These are phyloP conservation scores for Mycteria americana DNA, from an alignment of 2,797 vertebrate genomes.

Conservation along the genomic window DNA sequence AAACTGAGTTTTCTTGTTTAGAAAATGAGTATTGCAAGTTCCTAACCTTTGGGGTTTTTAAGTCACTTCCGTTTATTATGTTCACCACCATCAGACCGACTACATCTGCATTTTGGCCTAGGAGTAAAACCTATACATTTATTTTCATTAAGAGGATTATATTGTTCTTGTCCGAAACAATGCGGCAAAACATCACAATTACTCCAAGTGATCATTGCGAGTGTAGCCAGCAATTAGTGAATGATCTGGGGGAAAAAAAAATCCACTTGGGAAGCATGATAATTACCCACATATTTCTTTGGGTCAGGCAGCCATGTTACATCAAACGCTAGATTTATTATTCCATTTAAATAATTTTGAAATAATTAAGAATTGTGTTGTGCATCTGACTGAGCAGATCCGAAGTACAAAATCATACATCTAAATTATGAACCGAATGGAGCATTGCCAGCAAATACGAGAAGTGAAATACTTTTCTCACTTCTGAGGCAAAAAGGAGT, in stretches of 20 bases:
- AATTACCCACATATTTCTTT: constrained; percentile 60
- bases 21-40: background rate
- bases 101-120: constrained; percentile 21
- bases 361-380: constrained; percentile 66
- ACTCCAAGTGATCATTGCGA: constrained; percentile 18
- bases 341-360: constrained; percentile 54
- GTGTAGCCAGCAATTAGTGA: constrained; percentile 61
- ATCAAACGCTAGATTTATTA: constrained; percentile 67
- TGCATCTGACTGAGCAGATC: constrained; percentile 56
- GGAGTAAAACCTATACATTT: constrained; percentile 55
- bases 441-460: constrained; percentile 32
- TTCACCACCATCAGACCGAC: background rate
- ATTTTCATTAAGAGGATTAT: constrained; percentile 60
- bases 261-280: constrained; percentile 43
- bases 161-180: constrained; percentile 48
- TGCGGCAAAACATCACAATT: constrained; percentile 27
- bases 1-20: background rate
- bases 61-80: background rate
- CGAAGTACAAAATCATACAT: constrained; percentile 32
- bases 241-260: background rate
- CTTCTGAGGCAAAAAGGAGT: constrained; percentile 2
- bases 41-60: background rate
- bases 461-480: background rate
- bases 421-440: constrained; percentile 49
- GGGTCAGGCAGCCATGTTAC: constrained; percentile 63